phyloP scores from a whole-genome alignment of 2,888 invertebrate species.

The Tachina grossa region DNA sequence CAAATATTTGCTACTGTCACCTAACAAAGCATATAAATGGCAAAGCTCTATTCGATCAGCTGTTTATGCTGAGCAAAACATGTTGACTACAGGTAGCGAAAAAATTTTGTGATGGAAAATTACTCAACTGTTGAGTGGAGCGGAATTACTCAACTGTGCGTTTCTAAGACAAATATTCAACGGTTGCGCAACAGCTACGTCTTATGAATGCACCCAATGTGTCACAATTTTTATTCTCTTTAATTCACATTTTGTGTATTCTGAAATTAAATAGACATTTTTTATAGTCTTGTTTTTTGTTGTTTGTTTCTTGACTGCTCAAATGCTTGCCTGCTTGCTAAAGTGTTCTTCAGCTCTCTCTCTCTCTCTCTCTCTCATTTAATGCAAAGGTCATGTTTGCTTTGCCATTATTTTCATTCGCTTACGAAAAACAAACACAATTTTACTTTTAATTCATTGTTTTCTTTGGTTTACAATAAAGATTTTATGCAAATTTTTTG shows the following conservation, averaged over 20 bases:
- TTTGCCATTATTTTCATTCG: constrained; percentile 8
- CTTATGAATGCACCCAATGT: too few relatives aligned
- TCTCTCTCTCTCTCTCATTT: constrained; percentile 4
- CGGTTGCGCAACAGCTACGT: too few relatives aligned
- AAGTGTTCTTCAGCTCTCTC: constrained; percentile 1
- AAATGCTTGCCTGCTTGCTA: neutral
- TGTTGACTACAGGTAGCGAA: too few relatives aligned
- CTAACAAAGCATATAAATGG: too few relatives aligned
- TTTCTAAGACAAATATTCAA: too few relatives aligned
- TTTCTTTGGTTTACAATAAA: neutral
- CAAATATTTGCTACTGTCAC: too few relatives aligned
- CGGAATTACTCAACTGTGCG: too few relatives aligned
- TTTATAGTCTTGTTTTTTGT: neutral
- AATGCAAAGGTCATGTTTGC: constrained; percentile 52
- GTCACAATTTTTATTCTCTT: neutral
- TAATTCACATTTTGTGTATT: constrained; percentile 12
- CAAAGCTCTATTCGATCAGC: too few relatives aligned
- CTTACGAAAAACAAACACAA: neutral
- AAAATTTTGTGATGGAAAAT: too few relatives aligned
- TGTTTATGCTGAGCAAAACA: too few relatives aligned
- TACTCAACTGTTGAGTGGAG: too few relatives aligned
- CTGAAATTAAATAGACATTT: constrained; percentile 21
- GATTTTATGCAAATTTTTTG: constrained; percentile 18
- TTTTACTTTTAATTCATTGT: constrained; percentile 4
- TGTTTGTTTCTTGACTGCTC: neutral